Conservation (phyloP, 2,113 vertebrate species). For the Eonycteris spelaea region DNA sequence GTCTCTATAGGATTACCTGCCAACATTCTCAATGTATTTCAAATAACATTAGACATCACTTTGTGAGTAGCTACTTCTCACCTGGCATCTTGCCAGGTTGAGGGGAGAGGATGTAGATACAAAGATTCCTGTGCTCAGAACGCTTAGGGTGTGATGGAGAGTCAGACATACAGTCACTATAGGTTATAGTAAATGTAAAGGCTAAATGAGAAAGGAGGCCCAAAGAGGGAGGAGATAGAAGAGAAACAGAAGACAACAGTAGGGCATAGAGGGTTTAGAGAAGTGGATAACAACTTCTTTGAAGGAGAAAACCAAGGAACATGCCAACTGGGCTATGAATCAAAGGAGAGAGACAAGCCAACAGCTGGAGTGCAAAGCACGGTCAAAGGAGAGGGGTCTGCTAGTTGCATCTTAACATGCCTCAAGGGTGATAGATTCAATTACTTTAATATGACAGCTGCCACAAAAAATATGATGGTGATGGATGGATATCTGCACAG, state of each 20-base stretch:
- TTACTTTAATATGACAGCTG: constrained; percentile 50
- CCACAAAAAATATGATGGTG: background rate
- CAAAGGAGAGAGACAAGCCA: background rate
- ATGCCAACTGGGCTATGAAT: background rate
- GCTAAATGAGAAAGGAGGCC: background rate
- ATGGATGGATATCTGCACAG: constrained; percentile 27
- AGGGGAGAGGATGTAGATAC: too few species aligned
- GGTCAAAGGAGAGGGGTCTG: background rate
- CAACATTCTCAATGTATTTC: background rate
- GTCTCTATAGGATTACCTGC: background rate
- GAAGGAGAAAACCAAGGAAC: constrained; percentile 1
- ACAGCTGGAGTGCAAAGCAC: background rate
- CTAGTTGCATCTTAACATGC: background rate
- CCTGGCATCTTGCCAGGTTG: background rate
- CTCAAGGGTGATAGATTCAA: constrained; percentile 5
- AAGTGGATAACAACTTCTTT: background rate
- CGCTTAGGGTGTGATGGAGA: background rate
- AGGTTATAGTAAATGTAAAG: background rate
- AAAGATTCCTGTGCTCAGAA: background rate
- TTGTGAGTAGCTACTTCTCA: background rate
- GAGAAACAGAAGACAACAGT: background rate
- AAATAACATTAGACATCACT: background rate
- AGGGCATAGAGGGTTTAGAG: background rate
- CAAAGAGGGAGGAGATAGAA: background rate
- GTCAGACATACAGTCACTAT: background rate